Base-by-base conservation (phyloP, 2,113 vertebrate genomes). In the Varanus komodoensis region DNA sequence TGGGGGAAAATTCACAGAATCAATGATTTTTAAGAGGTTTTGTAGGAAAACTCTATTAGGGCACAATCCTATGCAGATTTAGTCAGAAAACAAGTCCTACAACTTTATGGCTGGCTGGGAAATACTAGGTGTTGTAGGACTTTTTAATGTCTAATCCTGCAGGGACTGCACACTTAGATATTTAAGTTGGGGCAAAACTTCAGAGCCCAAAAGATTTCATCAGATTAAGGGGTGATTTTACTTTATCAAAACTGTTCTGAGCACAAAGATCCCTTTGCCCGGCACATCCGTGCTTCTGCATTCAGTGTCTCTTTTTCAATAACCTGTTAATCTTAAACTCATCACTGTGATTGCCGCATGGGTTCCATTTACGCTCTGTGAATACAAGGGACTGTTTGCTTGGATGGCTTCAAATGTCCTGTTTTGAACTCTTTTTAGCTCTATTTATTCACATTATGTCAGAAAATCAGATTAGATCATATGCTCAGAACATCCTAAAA, bases 381-480 rank as follows among this genome's bases (percentile, higher is more conserved):
- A 94, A 92, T 92, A 23, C 67, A 89, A 78, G 48, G 87, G 1
- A 4, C 92, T 93, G 48, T 89, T 94, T 94, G 75, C 84, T 89
- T 82, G 23, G 79, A 86, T 34, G 82, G 69, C 54, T 87, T 91
- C 84, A 75, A 87, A 0, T 78, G 86, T 95, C 95, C 23, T 3
- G 81, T 94, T 96, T 92, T 94, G 91, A 91, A 89, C 61, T 89
- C 34, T 32, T 91, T 94, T 77, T 73, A 92, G 81, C 44, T 57
- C 93, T 86, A 90, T 44, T 93, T 92, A 85, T 88, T 96, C 96
- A 92, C 88, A 92, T 96, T 93, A 90, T 93, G 86, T 86, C 93
- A 92, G 92, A 78, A 89, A 95, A 94, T 94, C 95, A 97, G 93
- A 96, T 96, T 94, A 85, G 38, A 92, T 95, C 80, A 92, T 91